Percentiles rank a stretch among this genome's conserved stretches.
Evolutionary conservation across 2,797 vertebrate genomes (phyloP).

Genomic region (Muscicapa striata): DNA sequence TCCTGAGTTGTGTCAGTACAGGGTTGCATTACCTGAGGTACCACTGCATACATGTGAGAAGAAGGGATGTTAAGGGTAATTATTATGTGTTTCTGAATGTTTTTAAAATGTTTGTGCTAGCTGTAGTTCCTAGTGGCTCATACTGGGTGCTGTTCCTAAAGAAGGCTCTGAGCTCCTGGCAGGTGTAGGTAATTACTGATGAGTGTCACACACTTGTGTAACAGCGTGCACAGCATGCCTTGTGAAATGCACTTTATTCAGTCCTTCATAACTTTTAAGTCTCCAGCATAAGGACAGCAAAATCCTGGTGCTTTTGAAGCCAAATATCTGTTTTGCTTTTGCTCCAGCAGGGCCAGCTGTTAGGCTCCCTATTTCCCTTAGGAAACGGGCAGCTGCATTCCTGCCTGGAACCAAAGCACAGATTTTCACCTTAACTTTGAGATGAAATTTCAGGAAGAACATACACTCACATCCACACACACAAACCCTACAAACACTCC

Average conservation of each 20-base stretch:
- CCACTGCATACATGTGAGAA: too few relatives aligned
- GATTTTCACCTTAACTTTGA: neutral
- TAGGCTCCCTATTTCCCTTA: neutral
- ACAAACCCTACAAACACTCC: neutral
- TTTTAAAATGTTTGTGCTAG: neutral
- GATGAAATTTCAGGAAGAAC: neutral
- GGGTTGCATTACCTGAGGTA: neutral
- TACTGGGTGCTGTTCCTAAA: neutral
- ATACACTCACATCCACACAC: neutral
- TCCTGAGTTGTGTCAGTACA: neutral
- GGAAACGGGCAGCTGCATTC: neutral
- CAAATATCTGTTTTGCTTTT: neutral
- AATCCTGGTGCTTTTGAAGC: neutral
- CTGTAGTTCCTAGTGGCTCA: neutral
- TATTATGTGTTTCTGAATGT: neutral
- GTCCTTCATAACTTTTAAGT: neutral
- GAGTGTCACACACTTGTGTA: neutral
- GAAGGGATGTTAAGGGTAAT: too few relatives aligned
- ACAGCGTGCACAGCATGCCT: too few relatives aligned
- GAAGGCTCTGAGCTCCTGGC: neutral
- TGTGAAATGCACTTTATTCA: neutral
- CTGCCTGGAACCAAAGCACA: neutral
- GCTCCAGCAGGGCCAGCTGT: neutral
- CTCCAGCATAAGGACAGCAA: neutral
- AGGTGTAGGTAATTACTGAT: neutral